Base-by-base conservation (phyloP, 2,888 invertebrate genomes). In the Nesidiocoris tenuis region DNA sequence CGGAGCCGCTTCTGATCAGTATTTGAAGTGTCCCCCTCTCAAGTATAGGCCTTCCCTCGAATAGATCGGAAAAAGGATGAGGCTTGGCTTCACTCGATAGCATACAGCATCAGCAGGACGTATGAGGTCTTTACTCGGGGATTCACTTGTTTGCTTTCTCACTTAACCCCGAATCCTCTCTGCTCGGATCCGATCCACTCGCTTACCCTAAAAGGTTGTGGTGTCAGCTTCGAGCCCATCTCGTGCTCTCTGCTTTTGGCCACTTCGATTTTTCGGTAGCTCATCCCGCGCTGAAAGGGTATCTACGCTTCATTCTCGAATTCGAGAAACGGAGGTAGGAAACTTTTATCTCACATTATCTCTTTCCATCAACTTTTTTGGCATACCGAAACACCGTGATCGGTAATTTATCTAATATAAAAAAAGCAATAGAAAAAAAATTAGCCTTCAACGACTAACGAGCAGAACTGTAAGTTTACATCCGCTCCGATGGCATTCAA, bases 61-160 rank as follows among this genome's bases (percentile, higher is more conserved):
- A 39, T 39, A 39, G 39, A 39, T 39, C 39, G 39, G 39, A 39
- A 39, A n/a, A 12, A 39, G 39, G 39, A 39, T 39, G 39, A 39
- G 39, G 39, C 39, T 7, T 7, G 39, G 39, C 39, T 12, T 39
- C 12, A 7, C 39, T 7, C 5, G 39, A 39, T 39, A 39, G 39
- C 12, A 39, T 39, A 39, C 39, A 39, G 39, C 39, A 39, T 39
- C 39, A 39, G 39, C 39, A 39, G 24, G 70, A 24, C 22, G 22
- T 9, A 21, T 21, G 5, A 5, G 57, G 22, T 16, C 70, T 18
- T 65, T 23, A 39, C 59, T 59, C 7, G 39, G 12, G 70, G 70
- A 59, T 59, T 70, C 70, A 70, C 70, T 70, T 70, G 70, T 70
- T 70, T 70, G 70, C 70, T 70, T 70, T 59, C 70, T 70, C 70